Evolutionary conservation across 1,140 invertebrate genomes (phyloP).

Genomic region (Rhagoletis pomonella): DNA sequence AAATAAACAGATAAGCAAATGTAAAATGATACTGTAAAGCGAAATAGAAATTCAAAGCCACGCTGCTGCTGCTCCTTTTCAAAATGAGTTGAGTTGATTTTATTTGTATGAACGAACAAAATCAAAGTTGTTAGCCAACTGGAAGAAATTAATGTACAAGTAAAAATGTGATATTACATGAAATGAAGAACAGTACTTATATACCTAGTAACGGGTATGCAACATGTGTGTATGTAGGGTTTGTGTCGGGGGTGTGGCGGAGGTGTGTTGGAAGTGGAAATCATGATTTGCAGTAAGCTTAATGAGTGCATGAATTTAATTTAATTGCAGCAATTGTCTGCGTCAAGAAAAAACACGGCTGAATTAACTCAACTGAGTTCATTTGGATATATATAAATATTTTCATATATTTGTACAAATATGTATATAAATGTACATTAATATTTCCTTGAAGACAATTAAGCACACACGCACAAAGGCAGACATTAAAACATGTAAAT

Average conservation of each 20-base stretch:
- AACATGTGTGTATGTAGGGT: not conserved
- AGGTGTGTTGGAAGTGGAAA: not conserved
- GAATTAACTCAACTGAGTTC: not conserved
- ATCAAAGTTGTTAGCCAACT: conserved; percentile 39
- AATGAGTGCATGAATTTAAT: conserved; percentile 40
- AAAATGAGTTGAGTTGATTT: not conserved
- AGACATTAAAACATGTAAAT: too few species aligned
- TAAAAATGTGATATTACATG: not conserved
- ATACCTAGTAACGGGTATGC: not conserved
- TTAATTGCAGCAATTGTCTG: conserved; percentile 18
- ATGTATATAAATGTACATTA: not conserved
- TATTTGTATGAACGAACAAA: not conserved
- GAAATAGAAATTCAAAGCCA: too few species aligned
- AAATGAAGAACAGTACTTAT: not conserved
- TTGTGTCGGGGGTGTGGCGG: not conserved
- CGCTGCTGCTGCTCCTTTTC: too few species aligned
- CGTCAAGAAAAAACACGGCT: not conserved
- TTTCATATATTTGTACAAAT: not conserved
- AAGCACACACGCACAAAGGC: too few species aligned
- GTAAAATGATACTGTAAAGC: too few species aligned
- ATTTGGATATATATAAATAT: conserved; percentile 24
- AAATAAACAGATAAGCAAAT: not conserved
- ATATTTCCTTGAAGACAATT: too few species aligned
- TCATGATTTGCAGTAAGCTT: not conserved
- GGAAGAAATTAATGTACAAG: conserved; percentile 20